Evolutionary conservation across 1,140 invertebrate genomes (phyloP).

Genomic region (Aleiodes sp.): DNA sequence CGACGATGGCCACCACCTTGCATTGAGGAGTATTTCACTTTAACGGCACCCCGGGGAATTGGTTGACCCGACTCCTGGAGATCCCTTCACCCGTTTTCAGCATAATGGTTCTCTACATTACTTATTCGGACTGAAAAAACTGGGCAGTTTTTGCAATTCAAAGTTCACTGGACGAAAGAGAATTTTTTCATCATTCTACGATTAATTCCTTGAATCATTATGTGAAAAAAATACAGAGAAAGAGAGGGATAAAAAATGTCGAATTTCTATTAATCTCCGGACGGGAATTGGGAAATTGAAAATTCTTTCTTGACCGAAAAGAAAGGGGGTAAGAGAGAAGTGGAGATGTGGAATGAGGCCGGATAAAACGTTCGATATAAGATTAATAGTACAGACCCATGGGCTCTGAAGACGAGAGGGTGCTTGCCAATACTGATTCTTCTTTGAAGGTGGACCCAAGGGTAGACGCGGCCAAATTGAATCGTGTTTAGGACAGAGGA

Average conservation of each 20-base stretch:
- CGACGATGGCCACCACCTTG: constrained; percentile 57
- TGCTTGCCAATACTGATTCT: constrained; percentile 61
- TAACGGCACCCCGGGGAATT: constrained; percentile 66
- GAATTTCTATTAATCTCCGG: constrained; percentile 5
- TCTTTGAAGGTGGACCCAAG: constrained; percentile 65
- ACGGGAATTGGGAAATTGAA: constrained; percentile 55
- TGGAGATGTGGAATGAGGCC: constrained; percentile 33
- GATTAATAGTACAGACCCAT: constrained; percentile 63
- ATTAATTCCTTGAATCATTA: constrained; percentile 8
- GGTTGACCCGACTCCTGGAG: constrained; percentile 59
- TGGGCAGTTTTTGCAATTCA: background rate
- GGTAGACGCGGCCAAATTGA: constrained; percentile 62
- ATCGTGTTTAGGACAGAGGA: constrained; percentile 63
- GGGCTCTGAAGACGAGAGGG: constrained; percentile 48
- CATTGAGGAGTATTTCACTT: constrained; percentile 67
- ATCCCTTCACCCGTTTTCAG: constrained; percentile 63
- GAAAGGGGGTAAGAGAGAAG: constrained; percentile 31
- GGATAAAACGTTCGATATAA: constrained; percentile 67
- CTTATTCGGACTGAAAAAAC: constrained; percentile 53
- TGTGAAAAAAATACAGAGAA: background rate
- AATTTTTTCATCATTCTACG: background rate
- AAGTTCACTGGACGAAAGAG: constrained; percentile 1
- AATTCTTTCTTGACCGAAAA: constrained; percentile 55
- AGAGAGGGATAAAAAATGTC: background rate
- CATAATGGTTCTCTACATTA: constrained; percentile 66